Base-by-base conservation (phyloP, 2,888 invertebrate genomes). In the Artemia sinica region DNA sequence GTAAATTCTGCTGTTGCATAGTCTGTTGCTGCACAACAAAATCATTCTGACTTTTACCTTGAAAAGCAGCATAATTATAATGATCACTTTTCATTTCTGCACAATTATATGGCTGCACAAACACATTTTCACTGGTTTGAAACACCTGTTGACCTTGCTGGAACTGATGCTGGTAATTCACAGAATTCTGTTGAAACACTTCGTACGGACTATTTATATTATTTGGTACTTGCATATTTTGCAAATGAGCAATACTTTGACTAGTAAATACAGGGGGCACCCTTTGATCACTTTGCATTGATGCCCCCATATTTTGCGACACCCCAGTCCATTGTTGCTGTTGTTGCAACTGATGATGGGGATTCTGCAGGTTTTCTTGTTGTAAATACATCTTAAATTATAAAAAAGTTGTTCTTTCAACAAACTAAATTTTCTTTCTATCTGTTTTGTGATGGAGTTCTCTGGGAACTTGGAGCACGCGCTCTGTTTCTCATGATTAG, bases 21-120 rank as follows among this genome's bases (percentile, higher is more conserved):
- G 8, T 58, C 9, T 58, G 58, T 18, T 58, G 58, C 58, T 18
- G 58, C 14, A 58, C 18, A 14, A 14, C 14, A 18, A 14, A 58
- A 8, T 58, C 58, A 18, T 58, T 58, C n/a, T 58, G 58, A 58
- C 8, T 18, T 18, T 58, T 58, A 14, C 14, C 58, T 10, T 58
- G 14, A 58, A n/a, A 58, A 58, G 58, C n/a, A n/a, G n/a, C 58
- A 9, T 58, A 58, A 14, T 58, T n/a, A 18, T 58, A 58, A n/a
- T 58, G 58, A n/a, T 58, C 58, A 14, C 14, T n/a, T 9, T 58
- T 58, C 58, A 58, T 18, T 14, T 58, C 58, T 18, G 58, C 58
- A 58, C 58, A 58, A 8, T 58, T n/a, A 9, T 58, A 58, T n/a
- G 58, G 18, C 58, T 58, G 58, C 58, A 58, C 58, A 58, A 58